Percentiles rank a stretch among this genome's conserved stretches.
These are phyloP conservation scores for Tyria jacobaeae DNA, from an alignment of 2,888 invertebrate genomes.

Conservation along the genomic window DNA sequence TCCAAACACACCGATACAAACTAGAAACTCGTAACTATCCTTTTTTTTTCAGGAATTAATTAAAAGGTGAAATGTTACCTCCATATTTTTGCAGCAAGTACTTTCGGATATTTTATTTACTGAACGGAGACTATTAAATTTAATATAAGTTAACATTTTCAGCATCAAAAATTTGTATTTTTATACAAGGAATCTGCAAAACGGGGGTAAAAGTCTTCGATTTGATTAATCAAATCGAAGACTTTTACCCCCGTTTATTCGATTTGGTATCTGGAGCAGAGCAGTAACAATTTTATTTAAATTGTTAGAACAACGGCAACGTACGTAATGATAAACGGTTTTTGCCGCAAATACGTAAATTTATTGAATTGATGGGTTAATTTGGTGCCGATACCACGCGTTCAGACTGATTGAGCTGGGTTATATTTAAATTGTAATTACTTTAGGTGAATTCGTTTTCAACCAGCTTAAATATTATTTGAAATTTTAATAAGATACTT, in stretches of 20 bases:
- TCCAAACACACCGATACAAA: too few relatives aligned
- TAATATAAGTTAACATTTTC: not conserved
- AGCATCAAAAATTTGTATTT: not conserved
- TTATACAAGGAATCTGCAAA: not conserved
- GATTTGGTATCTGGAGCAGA: not conserved
- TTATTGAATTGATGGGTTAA: slow-evolving; percentile 22
- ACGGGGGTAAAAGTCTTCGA: too few relatives aligned
- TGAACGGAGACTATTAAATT: not conserved
- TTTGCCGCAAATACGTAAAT: slow-evolving; percentile 5
- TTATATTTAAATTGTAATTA: slow-evolving; percentile 6
- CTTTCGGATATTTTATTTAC: too few relatives aligned
- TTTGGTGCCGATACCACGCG: slow-evolving; percentile 18
- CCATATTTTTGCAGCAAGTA: too few relatives aligned
- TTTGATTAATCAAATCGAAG: not conserved
- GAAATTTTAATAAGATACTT: not conserved
- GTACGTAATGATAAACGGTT: not conserved
- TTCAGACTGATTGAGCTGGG: not conserved
- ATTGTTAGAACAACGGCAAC: slow-evolving; percentile 5
- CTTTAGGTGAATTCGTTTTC: not conserved
- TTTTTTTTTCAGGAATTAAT: too few relatives aligned
- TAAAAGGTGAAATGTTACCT: too few relatives aligned
- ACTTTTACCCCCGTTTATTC: not conserved
- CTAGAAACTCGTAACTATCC: too few relatives aligned
- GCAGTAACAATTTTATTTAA: slow-evolving; percentile 5
- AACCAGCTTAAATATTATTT: slow-evolving; percentile 1